Evolutionary conservation across 2,113 vertebrate genomes (phyloP).

Genomic region (Tragelaphus buxtoni): DNA sequence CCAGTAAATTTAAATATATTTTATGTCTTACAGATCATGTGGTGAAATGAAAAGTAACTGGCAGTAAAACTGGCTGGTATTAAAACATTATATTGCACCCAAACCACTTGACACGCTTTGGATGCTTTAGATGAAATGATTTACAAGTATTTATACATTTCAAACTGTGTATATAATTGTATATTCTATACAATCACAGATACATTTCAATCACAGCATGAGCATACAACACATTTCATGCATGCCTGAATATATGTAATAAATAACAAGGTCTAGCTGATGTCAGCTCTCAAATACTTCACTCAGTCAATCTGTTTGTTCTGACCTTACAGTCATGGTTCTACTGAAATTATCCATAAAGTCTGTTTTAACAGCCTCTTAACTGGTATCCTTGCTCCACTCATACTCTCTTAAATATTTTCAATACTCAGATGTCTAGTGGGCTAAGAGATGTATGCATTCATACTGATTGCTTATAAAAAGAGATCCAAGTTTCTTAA

Average conservation of each 20-base stretch:
- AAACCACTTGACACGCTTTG: neutral
- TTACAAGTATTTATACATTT: neutral
- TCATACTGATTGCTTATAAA: neutral
- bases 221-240: neutral
- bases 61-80: neutral
- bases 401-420: neutral
- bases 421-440: neutral
- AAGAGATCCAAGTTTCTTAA: neutral
- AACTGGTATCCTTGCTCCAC: neutral
- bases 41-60: neutral
- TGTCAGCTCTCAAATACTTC: neutral
- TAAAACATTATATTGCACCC: neutral
- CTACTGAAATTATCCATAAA: neutral
- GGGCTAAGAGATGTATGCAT: neutral
- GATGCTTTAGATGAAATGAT: neutral
- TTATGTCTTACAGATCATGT: neutral
- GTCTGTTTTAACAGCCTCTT: neutral
- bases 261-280: neutral
- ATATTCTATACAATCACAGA: neutral
- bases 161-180: neutral
- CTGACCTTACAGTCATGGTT: neutral
- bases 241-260: neutral
- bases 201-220: neutral
- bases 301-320: neutral
- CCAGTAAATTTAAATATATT: neutral